Conservation (phyloP, 1,140 invertebrate species). For the Euschistus heros region DNA sequence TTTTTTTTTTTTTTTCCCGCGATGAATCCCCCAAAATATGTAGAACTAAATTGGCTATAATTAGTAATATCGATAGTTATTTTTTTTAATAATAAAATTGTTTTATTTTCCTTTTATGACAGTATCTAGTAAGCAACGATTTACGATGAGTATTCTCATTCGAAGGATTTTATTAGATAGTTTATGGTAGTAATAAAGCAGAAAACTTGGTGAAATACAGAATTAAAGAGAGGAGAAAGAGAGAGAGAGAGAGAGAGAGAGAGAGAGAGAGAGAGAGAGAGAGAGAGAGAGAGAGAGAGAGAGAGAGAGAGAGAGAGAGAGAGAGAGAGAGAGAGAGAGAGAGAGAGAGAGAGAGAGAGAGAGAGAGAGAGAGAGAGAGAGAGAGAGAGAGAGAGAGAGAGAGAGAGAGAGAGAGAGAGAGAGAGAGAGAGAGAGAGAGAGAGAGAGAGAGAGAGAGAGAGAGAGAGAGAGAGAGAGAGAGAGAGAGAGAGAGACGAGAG, state of each 20-base stretch:
- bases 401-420: neutral
- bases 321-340: neutral
- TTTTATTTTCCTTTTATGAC: too few relatives aligned
- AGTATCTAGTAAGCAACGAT: too few relatives aligned
- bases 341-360: constrained; percentile 11
- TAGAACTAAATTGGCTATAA: too few relatives aligned
- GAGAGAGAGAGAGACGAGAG: neutral
- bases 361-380: constrained; percentile 7
- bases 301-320: constrained; percentile 10
- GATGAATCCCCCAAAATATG: too few relatives aligned
- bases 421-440: neutral
- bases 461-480: constrained; percentile 1
- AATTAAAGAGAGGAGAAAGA: constrained; percentile 30
- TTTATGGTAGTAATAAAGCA: too few relatives aligned
- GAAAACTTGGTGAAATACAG: constrained; percentile 26
- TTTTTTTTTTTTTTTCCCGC: too few relatives aligned
- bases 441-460: constrained; percentile 4
- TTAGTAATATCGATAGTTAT: too few relatives aligned
- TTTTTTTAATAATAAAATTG: too few relatives aligned
- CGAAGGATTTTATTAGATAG: too few relatives aligned
- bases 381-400: neutral
- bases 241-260: constrained; percentile 15
- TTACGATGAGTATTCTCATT: too few relatives aligned
- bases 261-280: constrained; percentile 5
- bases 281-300: constrained; percentile 32